Evolutionary conservation across 2,888 invertebrate genomes (phyloP).

Genomic region (Onthophagus sagittarius): DNA sequence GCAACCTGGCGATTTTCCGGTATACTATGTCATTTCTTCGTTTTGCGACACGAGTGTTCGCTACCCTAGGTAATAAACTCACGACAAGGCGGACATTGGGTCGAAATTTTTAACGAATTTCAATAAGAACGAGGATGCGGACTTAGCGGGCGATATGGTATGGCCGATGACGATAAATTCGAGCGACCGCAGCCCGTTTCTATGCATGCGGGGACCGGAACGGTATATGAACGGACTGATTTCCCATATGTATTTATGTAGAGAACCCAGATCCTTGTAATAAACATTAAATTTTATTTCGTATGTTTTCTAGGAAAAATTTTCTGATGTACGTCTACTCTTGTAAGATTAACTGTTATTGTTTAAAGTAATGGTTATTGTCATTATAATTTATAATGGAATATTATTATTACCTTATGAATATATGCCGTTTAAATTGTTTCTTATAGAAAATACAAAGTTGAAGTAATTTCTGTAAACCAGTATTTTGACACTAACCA

Average conservation of each 20-base stretch:
- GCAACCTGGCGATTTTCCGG: slow-evolving; percentile 22
- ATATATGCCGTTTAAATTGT: too few relatives aligned
- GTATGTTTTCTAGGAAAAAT: background rate
- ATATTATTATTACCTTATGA: too few relatives aligned
- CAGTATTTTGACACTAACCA: too few relatives aligned
- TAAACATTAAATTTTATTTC: background rate
- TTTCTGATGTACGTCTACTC: background rate
- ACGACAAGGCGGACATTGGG: background rate
- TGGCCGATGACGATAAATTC: background rate
- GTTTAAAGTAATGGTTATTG: too few relatives aligned
- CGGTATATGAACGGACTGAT: background rate
- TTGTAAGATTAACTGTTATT: too few relatives aligned
- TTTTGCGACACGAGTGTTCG: background rate
- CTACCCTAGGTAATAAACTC: background rate
- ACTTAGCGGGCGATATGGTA: background rate
- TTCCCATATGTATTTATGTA: background rate
- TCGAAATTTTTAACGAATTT: background rate
- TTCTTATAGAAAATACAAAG: too few relatives aligned
- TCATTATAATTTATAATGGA: too few relatives aligned
- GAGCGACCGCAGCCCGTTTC: background rate
- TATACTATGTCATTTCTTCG: slow-evolving; percentile 23
- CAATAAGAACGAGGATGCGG: background rate
- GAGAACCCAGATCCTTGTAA: background rate
- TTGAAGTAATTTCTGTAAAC: too few relatives aligned
- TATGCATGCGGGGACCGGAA: background rate